These are phyloP conservation scores for Autographa pulchrina DNA, from an alignment of 2,888 invertebrate species.

Conservation along the genomic window DNA sequence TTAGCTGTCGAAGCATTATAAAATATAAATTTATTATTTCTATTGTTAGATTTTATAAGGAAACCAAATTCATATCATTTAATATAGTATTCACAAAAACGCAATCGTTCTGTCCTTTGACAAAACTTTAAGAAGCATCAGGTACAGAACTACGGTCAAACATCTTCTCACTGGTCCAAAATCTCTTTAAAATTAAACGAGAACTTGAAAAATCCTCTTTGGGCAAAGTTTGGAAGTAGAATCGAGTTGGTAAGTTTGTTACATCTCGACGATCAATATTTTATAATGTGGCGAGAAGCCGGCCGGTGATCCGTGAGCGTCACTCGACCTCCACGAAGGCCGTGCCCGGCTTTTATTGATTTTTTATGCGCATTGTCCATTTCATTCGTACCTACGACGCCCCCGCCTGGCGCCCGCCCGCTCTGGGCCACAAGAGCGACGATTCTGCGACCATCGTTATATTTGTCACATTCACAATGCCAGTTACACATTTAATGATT, in stretches of 20 bases:
- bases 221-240: constrained; percentile 50
- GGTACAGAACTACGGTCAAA: constrained; percentile 33
- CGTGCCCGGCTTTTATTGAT: constrained; percentile 87
- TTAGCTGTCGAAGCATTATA: constrained; percentile 39
- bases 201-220: constrained; percentile 52
- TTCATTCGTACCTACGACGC: constrained; percentile 72
- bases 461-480: constrained; percentile 48
- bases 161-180: constrained; percentile 37
- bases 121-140: constrained; percentile 41
- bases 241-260: constrained; percentile 55
- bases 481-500: constrained; percentile 35
- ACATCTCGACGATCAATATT: constrained; percentile 58
- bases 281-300: constrained; percentile 61
- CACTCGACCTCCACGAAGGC: constrained; percentile 86
- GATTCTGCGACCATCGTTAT: constrained; percentile 48
- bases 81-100: constrained; percentile 38
- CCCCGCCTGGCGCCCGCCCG: constrained; percentile 62
- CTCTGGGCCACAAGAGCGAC: constrained; percentile 52
- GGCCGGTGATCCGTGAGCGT: constrained; percentile 70
- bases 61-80: constrained; percentile 21
- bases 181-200: constrained; percentile 55
- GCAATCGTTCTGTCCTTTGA: constrained; percentile 38
- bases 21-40: constrained; percentile 39
- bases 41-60: constrained; percentile 17
- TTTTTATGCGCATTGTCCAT: constrained; percentile 89